These are phyloP conservation scores for Lamprotornis superbus DNA, from an alignment of 2,113 vertebrate genomes.

Conservation along the genomic window DNA sequence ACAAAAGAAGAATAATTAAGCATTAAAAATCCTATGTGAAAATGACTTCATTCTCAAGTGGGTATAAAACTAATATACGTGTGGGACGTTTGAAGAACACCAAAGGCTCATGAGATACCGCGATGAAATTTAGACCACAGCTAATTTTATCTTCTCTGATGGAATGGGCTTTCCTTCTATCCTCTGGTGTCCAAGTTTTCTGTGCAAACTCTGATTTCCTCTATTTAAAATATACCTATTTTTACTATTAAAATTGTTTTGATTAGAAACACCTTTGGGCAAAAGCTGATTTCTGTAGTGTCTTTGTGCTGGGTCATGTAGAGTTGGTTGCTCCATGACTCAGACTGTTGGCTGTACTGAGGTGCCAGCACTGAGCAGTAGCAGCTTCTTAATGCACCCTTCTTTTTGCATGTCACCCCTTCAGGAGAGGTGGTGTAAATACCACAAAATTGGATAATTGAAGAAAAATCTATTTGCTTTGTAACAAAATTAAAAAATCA, in stretches of 20 bases:
- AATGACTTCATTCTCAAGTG: constrained; percentile 59
- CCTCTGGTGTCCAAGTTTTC: neutral
- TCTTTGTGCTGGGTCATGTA: neutral
- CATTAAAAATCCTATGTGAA: constrained; percentile 65
- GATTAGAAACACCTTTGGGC: neutral
- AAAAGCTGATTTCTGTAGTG: neutral
- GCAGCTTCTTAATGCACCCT: neutral
- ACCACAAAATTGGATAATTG: neutral
- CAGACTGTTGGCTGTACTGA: neutral
- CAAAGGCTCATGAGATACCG: constrained; percentile 54
- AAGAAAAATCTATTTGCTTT: neutral
- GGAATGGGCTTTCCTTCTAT: constrained; percentile 13
- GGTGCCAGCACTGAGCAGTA: neutral
- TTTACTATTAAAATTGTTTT: neutral
- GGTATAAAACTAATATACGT: constrained; percentile 60
- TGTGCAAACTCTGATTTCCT: neutral
- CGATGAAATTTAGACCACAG: constrained; percentile 53
- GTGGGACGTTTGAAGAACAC: constrained; percentile 58
- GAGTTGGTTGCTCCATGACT: neutral
- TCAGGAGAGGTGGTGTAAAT: neutral
- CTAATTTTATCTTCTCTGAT: constrained; percentile 57
- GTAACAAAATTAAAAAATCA: neutral
- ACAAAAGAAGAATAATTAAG: constrained; percentile 65
- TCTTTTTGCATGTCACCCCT: neutral
- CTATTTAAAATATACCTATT: neutral